Evolutionary conservation across 2,888 invertebrate genomes (phyloP).

Genomic region (Drosophila incognita): DNA sequence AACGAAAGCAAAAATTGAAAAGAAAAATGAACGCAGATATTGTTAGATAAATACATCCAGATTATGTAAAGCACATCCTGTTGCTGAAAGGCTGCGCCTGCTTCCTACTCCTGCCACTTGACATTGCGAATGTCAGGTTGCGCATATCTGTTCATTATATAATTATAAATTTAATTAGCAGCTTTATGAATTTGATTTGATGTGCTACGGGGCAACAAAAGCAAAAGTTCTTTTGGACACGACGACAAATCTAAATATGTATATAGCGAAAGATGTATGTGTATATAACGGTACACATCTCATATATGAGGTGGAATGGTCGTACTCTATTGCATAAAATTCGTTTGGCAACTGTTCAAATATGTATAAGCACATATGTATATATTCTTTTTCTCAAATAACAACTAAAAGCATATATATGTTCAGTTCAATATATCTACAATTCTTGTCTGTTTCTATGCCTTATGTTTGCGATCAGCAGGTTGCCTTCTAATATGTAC

Average conservation of each 20-base stretch:
- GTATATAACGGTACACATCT: constrained; percentile 7
- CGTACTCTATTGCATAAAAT: constrained; percentile 66
- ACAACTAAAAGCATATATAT: constrained; percentile 58
- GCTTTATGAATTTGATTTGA: constrained; percentile 11
- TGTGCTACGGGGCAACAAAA: constrained; percentile 24
- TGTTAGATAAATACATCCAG: constrained; percentile 10
- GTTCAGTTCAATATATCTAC: constrained; percentile 48
- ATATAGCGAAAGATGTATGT: constrained; percentile 24
- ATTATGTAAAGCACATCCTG: constrained; percentile 49
- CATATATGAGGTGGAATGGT: constrained; percentile 14
- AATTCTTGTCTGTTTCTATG: constrained; percentile 31
- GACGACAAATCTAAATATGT: constrained; percentile 34
- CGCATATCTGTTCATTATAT: constrained; percentile 17
- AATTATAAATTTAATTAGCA: constrained; percentile 24
- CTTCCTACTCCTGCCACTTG: constrained; percentile 19
- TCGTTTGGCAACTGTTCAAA: constrained; percentile 76
- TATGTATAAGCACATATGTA: constrained; percentile 43
- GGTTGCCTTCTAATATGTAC: constrained; percentile 29
- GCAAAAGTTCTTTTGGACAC: constrained; percentile 46
- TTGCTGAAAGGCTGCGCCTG: background rate
- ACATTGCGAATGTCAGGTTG: constrained; percentile 52
- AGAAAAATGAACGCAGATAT: constrained; percentile 8
- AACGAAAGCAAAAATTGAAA: constrained; percentile 40
- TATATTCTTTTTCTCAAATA: constrained; percentile 47
- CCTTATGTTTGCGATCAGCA: constrained; percentile 47